Evolutionary conservation across 53 echinoderm and acorn worm genomes (phyloP).

Genomic region (Crossaster papposus): DNA sequence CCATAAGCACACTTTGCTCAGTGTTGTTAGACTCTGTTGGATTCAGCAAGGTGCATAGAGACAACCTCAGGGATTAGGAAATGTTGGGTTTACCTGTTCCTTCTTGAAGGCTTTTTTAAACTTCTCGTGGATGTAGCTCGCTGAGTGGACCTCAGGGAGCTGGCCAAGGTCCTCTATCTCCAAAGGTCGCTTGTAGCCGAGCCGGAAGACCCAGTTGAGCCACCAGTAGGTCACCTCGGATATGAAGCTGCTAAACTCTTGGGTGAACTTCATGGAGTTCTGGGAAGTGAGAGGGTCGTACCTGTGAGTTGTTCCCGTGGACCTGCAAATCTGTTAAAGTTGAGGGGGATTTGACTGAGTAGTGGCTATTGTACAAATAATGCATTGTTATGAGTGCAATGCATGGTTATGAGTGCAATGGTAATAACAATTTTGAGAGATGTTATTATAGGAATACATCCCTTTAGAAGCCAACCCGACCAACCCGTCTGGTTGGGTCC

Average conservation of each 20-base stretch:
- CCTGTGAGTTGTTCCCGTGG: background rate
- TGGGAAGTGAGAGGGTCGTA: background rate
- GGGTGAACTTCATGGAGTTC: conserved; percentile 62
- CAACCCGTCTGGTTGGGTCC: too few species aligned
- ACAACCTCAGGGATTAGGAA: background rate
- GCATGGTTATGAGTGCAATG: background rate
- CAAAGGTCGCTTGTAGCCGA: conserved; percentile 68
- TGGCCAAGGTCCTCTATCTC: conserved; percentile 61
- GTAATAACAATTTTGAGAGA: too few species aligned
- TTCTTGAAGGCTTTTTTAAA: conserved; percentile 61
- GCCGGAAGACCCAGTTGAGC: conserved; percentile 73
- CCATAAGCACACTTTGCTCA: too few species aligned
- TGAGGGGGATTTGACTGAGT: background rate
- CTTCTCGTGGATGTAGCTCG: conserved; percentile 53
- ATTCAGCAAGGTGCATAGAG: too few species aligned
- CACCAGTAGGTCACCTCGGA: conserved; percentile 69
- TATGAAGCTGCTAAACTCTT: conserved; percentile 42
- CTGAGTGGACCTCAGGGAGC: conserved; percentile 56
- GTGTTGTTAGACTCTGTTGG: too few species aligned
- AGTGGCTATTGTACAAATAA: too few species aligned
- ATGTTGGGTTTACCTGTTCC: conserved; percentile 56
- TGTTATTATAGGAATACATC: too few species aligned
- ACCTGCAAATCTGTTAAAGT: background rate
- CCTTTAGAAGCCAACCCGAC: too few species aligned
- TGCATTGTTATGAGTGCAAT: too few species aligned